Conservation (phyloP, 2,113 vertebrate species). For the Meriones unguiculatus region DNA sequence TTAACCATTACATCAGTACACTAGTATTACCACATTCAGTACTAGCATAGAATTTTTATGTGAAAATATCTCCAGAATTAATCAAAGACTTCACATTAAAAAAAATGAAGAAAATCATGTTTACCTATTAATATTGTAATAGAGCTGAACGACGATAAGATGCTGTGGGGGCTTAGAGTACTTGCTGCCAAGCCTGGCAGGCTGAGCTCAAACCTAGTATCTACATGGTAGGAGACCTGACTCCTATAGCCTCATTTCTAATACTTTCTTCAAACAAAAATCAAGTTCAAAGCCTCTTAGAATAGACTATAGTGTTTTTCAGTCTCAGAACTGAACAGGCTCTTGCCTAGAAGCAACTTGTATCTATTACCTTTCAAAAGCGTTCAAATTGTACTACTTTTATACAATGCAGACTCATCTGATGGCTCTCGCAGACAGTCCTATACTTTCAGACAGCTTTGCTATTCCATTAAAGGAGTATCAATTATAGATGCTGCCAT, state of each 20-base stretch:
- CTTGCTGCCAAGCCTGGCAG: background rate
- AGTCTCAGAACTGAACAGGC: background rate
- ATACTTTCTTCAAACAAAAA: background rate
- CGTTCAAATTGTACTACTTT: background rate
- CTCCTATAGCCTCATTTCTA: background rate
- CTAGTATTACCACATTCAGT: background rate
- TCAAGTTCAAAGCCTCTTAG: background rate
- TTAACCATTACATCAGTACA: background rate
- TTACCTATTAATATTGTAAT: background rate
- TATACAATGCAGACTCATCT: background rate
- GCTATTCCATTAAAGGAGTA: background rate
- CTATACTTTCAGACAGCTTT: background rate
- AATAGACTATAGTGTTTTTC: background rate
- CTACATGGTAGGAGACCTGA: background rate
- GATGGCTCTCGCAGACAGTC: background rate
- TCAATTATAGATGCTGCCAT: background rate
- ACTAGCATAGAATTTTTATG: background rate
- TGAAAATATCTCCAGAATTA: background rate
- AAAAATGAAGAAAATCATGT: slow-evolving; percentile 6
- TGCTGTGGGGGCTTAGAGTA: background rate
- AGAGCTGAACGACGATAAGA: background rate
- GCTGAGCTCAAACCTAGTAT: too few species aligned
- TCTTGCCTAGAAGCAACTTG: background rate
- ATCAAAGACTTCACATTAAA: background rate
- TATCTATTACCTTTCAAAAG: background rate